Evolutionary conservation across 2,888 invertebrate genomes (phyloP), one percentile per base, ranked within the genome.

Genomic region (Eledona agricola): DNA sequence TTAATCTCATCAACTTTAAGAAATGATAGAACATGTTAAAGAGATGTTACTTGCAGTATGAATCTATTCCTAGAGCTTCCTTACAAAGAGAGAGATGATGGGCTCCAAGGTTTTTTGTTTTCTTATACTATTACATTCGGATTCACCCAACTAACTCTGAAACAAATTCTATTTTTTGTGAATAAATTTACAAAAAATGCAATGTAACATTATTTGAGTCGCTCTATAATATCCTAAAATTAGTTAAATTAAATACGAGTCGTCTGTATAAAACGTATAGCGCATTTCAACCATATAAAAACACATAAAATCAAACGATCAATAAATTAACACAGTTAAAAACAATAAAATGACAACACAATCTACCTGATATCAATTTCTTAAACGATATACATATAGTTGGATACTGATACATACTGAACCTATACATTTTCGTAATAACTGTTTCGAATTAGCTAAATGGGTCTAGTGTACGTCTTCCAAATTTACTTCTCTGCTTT

Each of bases 291-390:
- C 49, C 43, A 45, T 40, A 40, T 37, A 40, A 55, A 31, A 34
- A 34, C 12, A 19, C 28, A 47, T 16, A 45, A 54, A 42, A 34
- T 40, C 40, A 46, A 51, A 51, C 40, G 37, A 51, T 40, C 40
- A 51, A 46, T 34, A 43, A 34, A 22, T 25, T 17, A 43, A 45
- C 13, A 32, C 19, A 20, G 7, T 19, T 16, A 22, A 52, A 55
- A 60, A 57, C 54, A 60, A 61, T 64, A 56, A 61, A 58, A 62
- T 64, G 57, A 65, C 62, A 60, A 64, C 58, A 60, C 60, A 60
- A 63, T 55, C 56, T 46, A 35, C 19, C 51, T 46, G 37, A 34
- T 19, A 34, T 20, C 34, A 16, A 34, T 20, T 9, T 34, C 15
- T 15, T n/a, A 31, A 23, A 23, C 9, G 3, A 23, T 23, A 23